Evolutionary conservation across 2,888 invertebrate genomes (phyloP).

Genomic region (Synanthedon andrenaeformis): DNA sequence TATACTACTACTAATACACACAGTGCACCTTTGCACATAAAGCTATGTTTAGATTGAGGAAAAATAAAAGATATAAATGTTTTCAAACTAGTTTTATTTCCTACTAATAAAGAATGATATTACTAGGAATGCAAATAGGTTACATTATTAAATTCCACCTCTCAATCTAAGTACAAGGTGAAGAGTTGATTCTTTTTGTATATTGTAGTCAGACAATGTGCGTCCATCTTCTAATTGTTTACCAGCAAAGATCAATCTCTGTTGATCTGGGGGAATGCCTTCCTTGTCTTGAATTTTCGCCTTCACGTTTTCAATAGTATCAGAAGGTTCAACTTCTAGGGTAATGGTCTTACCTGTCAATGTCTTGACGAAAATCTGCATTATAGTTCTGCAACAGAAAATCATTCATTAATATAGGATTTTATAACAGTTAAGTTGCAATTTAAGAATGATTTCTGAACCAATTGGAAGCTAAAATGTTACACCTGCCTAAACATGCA

Average conservation of each 20-base stretch:
- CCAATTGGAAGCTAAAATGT: background rate
- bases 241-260: constrained; percentile 91
- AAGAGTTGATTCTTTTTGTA: constrained; percentile 95
- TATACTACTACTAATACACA: too few relatives aligned
- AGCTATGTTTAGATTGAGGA: too few relatives aligned
- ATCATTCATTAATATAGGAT: background rate
- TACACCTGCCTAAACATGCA: background rate
- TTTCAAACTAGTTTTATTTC: too few relatives aligned
- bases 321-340: constrained; percentile 91
- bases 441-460: too few relatives aligned
- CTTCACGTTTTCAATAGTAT: constrained; percentile 96
- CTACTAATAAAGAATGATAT: too few relatives aligned
- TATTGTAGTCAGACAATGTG: constrained; percentile 92
- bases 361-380: constrained; percentile 98
- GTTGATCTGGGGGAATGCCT: constrained; percentile 92
- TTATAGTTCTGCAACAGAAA: constrained; percentile 24
- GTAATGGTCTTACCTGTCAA: constrained; percentile 94
- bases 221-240: constrained; percentile 96
- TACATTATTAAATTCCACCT: too few relatives aligned
- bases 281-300: constrained; percentile 93
- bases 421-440: background rate
- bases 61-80: too few relatives aligned
- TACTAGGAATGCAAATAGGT: too few relatives aligned
- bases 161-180: constrained; percentile 94
- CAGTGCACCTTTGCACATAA: too few relatives aligned